A percentile compares a stretch with the other conserved stretches of the same genome.
Conservation (phyloP, 2,797 vertebrate species). For the Fundulus diaphanus region DNA sequence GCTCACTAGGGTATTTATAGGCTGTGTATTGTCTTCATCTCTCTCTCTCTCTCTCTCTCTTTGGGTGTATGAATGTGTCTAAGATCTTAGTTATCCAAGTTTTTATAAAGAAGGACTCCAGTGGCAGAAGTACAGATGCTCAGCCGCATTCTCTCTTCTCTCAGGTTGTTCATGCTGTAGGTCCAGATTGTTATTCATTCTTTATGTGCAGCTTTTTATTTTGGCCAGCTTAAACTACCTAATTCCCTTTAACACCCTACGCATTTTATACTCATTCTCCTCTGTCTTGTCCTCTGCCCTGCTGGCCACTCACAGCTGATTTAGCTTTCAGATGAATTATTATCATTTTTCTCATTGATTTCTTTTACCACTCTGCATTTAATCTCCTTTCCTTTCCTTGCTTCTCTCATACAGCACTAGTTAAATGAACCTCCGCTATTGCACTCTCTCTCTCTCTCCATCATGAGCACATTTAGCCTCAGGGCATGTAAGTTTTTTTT, state of each 20-base stretch:
- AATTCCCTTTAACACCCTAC: slow-evolving; percentile 13
- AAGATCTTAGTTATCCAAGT: slow-evolving; percentile 31
- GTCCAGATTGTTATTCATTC: slow-evolving; percentile 10
- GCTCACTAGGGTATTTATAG: slow-evolving; percentile 55
- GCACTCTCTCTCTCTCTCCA: slow-evolving; percentile 28
- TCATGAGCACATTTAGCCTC: slow-evolving; percentile 54
- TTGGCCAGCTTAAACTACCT: slow-evolving; percentile 14
- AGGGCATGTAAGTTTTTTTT: slow-evolving; percentile 48
- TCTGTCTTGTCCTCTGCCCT: slow-evolving; percentile 35
- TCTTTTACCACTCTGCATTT: slow-evolving; percentile 30
- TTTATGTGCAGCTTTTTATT: slow-evolving; percentile 2
- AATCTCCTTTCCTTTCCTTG: slow-evolving; percentile 46
- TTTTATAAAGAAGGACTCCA: slow-evolving; percentile 17
- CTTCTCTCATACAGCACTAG: slow-evolving; percentile 41
- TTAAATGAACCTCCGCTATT: slow-evolving; percentile 44
- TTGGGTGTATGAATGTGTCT: slow-evolving; percentile 28
- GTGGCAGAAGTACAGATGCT: slow-evolving; percentile 29
- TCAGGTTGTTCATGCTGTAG: slow-evolving; percentile 24
- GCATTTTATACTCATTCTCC: slow-evolving; percentile 32
- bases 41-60: slow-evolving; percentile 14
- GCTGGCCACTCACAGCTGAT: slow-evolving; percentile 39
- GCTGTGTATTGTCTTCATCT: slow-evolving; percentile 21
- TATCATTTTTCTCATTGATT: slow-evolving; percentile 55
- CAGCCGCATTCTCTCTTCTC: slow-evolving; percentile 2
- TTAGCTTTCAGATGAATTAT: slow-evolving; percentile 35